Evolutionary conservation across 2,888 invertebrate genomes (phyloP).

Genomic region (Syrista parreyssii): DNA sequence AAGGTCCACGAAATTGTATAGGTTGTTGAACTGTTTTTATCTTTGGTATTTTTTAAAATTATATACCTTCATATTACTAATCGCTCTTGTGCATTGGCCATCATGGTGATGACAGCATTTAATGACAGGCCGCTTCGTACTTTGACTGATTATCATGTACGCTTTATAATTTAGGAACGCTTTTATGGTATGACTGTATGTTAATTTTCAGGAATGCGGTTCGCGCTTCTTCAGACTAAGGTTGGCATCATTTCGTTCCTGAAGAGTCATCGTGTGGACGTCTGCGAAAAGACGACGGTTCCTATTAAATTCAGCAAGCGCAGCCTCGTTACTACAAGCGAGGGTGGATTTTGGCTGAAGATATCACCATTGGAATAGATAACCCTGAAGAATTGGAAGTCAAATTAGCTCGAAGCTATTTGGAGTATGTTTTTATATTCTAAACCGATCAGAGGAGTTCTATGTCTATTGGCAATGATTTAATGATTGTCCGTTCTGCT

Average conservation of each 20-base stretch:
- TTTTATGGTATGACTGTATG: not conserved
- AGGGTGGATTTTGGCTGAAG: slow-evolving; percentile 56
- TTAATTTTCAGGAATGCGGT: slow-evolving; percentile 67
- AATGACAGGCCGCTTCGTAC: not conserved
- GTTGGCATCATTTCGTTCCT: slow-evolving; percentile 68
- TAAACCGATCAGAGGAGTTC: not conserved
- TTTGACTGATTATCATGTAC: not conserved
- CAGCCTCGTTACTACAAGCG: slow-evolving; percentile 58
- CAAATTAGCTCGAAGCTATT: not conserved
- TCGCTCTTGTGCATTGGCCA: not conserved
- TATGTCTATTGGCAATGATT: not conserved
- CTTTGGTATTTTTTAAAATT: not conserved
- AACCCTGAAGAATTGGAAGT: not conserved
- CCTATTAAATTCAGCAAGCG: slow-evolving; percentile 59
- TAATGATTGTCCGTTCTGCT: not conserved
- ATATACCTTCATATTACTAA: not conserved
- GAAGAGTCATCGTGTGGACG: slow-evolving; percentile 53
- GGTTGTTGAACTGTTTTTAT: slow-evolving; percentile 55
- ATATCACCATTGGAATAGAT: slow-evolving; percentile 32
- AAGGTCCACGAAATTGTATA: slow-evolving; percentile 71
- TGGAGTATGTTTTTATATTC: not conserved
- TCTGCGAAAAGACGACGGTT: slow-evolving; percentile 48
- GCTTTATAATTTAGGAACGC: not conserved
- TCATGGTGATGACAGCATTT: not conserved
- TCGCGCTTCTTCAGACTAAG: slow-evolving; percentile 70